Evolutionary conservation across 2,888 invertebrate species (phyloP).

Genomic region (Epinotia brunnichana): DNA sequence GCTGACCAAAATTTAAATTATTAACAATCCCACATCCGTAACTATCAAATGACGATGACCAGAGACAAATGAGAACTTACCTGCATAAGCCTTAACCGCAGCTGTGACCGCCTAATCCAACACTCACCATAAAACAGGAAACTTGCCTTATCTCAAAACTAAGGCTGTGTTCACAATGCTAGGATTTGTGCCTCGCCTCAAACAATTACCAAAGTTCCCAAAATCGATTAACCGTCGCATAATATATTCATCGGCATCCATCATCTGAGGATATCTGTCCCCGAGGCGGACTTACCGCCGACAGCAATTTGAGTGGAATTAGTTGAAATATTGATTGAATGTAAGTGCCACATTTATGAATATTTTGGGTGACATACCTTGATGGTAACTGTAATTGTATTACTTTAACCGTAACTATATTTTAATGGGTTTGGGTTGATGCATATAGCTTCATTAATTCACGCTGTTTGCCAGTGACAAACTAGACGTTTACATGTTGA

Average conservation of each 20-base stretch:
- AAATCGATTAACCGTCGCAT: conserved; percentile 61
- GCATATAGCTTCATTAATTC: background rate
- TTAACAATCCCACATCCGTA: background rate
- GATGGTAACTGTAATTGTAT: background rate
- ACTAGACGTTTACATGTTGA: too few relatives aligned
- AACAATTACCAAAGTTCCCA: conserved; percentile 59
- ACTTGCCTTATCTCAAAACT: conserved; percentile 5
- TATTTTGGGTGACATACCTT: background rate
- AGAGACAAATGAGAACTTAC: conserved; percentile 9
- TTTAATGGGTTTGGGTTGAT: conserved; percentile 9
- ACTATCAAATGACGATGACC: background rate
- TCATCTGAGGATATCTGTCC: conserved; percentile 67
- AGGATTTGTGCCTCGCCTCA: conserved; percentile 44
- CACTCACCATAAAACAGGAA: background rate
- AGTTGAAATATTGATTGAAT: conserved; percentile 38
- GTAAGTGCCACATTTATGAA: conserved; percentile 25
- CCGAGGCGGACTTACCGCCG: conserved; percentile 54
- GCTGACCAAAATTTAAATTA: background rate
- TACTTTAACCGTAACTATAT: background rate
- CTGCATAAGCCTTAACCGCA: background rate
- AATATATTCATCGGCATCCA: conserved; percentile 72
- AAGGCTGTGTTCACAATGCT: conserved; percentile 8
- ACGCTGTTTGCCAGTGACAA: background rate
- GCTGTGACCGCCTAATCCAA: conserved; percentile 1
- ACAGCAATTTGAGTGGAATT: conserved; percentile 59